Base-by-base conservation (phyloP, 2,888 invertebrate species). In the Drosophila tripunctata region DNA sequence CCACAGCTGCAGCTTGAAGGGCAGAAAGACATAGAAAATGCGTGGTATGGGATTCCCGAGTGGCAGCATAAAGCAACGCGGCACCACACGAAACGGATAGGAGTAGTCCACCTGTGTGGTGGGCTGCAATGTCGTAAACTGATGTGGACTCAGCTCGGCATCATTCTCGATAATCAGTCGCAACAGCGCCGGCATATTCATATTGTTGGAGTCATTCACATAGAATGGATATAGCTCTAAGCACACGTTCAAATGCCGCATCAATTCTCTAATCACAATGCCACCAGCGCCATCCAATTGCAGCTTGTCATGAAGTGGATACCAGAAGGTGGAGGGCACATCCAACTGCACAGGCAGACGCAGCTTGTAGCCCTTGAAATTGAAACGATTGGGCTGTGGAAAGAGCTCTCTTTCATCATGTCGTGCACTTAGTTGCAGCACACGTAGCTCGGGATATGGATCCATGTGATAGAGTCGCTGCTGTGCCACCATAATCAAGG, bases 51-150 rank as follows among this genome's bases (percentile, higher is more conserved):
- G 45, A 7, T 67, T 44, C n/a, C 43, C 36, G 35, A 55, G 8
- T 0, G 84, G 84, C 7, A 85, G 2, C 83, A 87, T 79, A 19
- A 85, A 80, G 35, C 84, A 85, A 4, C 84, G 75, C 2, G 33
- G 50, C 10, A 70, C 51, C 15, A 83, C 43, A 7, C 35, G 24
- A n/a, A 43, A 67, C 1, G 84, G 83, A 57, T 85, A 85, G 4
- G 84, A 78, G 48, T 83, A 85, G 21, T 86, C 86, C 21, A 86
- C 67, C 1, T 19, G 1, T 0, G 0, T 4, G 22, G 43, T 55
- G 1, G 33, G 36, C 0, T 70, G 60, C 41, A 84, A 14, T 0
- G 82, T 84, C 17, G 77, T 75, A 31, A 55, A 68, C 40, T 78
- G 62, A 38, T 84, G 87, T 2, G 87, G 85, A 51, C 85, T 85